phyloP scores from a whole-genome alignment of 2,888 invertebrate species.

The Xylocampa areola region DNA sequence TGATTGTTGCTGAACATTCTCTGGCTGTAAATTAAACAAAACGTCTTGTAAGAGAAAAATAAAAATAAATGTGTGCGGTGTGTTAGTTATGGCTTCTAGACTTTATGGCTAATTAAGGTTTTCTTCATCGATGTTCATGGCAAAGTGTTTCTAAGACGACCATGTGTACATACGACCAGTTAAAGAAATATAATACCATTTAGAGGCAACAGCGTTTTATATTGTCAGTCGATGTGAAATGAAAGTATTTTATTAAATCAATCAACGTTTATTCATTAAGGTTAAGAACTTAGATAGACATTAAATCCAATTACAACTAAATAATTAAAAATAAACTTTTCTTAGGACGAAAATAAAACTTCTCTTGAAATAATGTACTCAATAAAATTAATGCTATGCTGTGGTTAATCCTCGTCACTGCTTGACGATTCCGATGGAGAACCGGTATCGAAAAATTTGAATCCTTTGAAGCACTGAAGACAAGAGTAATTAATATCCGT shows the following conservation, averaged over 20 bases:
- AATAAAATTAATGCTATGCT: constrained; percentile 4
- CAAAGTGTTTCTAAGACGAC: too few species aligned
- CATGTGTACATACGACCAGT: not conserved
- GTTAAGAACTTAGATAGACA: constrained; percentile 9
- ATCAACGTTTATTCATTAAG: constrained; percentile 22
- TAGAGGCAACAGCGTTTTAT: too few species aligned
- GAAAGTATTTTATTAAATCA: not conserved
- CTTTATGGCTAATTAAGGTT: too few species aligned
- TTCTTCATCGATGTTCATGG: too few species aligned
- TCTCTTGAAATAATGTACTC: constrained; percentile 10
- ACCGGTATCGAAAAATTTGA: constrained; percentile 5
- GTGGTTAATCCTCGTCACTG: constrained; percentile 12
- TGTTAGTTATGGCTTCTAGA: too few species aligned
- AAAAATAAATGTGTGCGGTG: not conserved
- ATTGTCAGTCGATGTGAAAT: too few species aligned
- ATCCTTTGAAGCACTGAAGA: constrained; percentile 29
- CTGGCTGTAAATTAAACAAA: constrained; percentile 20
- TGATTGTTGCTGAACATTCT: too few species aligned
- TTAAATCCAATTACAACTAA: constrained; percentile 1
- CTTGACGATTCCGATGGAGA: constrained; percentile 22
- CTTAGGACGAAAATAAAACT: constrained; percentile 24
- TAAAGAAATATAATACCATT: too few species aligned
- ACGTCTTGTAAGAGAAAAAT: not conserved
- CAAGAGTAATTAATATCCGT: constrained; percentile 17
- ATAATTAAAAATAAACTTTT: constrained; percentile 6